phyloP scores from a whole-genome alignment of 2,113 vertebrate genomes.

The Oenanthe melanoleuca region DNA sequence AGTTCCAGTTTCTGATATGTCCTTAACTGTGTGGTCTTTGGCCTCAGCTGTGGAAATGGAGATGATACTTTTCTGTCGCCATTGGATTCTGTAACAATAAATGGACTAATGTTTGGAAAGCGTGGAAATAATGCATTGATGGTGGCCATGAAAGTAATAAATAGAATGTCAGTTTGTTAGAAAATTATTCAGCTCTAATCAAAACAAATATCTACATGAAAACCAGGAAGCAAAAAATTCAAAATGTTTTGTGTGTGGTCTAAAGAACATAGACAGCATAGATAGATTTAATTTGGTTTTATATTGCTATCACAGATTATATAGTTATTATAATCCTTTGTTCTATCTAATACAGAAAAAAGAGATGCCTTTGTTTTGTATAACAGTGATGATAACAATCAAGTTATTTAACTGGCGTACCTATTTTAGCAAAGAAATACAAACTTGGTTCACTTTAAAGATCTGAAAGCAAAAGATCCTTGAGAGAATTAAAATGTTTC shows the following conservation, averaged over 20 bases:
- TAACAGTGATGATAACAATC: background rate
- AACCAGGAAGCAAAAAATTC: background rate
- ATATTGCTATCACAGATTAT: background rate
- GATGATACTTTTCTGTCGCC: background rate
- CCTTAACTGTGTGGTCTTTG: background rate
- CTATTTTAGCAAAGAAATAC: background rate
- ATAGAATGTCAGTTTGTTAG: background rate
- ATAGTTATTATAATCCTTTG: background rate
- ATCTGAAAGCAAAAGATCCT: background rate
- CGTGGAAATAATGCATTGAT: background rate
- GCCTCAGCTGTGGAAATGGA: background rate
- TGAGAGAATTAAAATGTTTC: background rate
- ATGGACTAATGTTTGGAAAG: background rate
- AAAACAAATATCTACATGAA: background rate
- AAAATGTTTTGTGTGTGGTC: background rate
- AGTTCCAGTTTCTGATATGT: background rate
- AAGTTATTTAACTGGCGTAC: background rate
- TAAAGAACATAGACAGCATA: background rate
- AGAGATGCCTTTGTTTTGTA: background rate
- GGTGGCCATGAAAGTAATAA: background rate
- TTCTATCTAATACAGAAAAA: background rate
- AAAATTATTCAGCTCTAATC: background rate
- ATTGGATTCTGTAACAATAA: slow-evolving; percentile 2
- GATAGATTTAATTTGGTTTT: background rate
- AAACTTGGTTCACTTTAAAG: background rate